Conservation (phyloP, 1,140 invertebrate species). For the Papilio aristodemus region DNA sequence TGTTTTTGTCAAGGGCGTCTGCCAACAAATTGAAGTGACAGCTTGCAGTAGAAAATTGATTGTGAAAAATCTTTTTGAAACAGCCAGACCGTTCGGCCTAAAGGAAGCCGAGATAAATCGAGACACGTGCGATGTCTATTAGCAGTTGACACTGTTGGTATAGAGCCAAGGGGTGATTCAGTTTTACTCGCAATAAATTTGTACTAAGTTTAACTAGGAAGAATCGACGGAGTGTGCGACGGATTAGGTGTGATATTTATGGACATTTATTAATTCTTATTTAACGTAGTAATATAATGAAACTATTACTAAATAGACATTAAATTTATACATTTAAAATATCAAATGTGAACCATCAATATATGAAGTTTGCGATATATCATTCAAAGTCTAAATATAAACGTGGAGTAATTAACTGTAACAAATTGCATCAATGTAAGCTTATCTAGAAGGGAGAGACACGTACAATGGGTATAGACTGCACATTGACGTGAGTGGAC, state of each 20-base stretch:
- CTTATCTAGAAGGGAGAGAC: conserved; percentile 6
- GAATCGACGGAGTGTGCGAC: conserved; percentile 33
- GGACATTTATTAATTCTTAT: neutral
- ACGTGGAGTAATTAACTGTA: neutral
- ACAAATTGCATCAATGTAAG: conserved; percentile 21
- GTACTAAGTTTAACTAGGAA: conserved; percentile 35
- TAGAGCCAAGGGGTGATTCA: conserved; percentile 66
- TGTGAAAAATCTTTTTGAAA: conserved; percentile 68
- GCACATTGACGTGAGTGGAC: neutral
- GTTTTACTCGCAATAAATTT: conserved; percentile 44
- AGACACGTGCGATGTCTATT: conserved; percentile 73
- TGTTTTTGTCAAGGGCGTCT: conserved; percentile 71
- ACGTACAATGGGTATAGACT: neutral
- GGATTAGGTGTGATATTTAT: conserved; percentile 27
- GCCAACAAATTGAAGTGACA: conserved; percentile 74
- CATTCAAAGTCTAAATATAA: conserved; percentile 21
- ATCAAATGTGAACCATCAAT: neutral
- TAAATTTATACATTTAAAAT: neutral
- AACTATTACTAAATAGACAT: too few species aligned
- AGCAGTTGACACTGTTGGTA: conserved; percentile 72
- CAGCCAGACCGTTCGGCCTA: conserved; percentile 46
- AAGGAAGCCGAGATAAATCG: conserved; percentile 57
- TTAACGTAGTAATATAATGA: neutral
- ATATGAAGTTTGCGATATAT: neutral
- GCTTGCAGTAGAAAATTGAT: conserved; percentile 69